Evolutionary conservation across 2,113 vertebrate genomes (phyloP).

Genomic region (Vulpes ferrilata): DNA sequence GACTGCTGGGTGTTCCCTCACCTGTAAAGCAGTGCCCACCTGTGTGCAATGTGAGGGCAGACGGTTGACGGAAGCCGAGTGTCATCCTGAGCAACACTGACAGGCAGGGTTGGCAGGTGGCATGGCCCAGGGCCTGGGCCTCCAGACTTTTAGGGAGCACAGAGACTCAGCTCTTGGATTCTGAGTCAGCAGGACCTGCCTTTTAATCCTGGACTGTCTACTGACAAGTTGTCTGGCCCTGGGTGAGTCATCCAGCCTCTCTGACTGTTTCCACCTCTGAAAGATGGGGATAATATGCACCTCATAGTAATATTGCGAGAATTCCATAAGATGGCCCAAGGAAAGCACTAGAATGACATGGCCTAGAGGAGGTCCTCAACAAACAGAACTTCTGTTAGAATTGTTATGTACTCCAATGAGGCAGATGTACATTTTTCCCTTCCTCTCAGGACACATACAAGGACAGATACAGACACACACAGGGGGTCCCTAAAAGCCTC

Average conservation of each 20-base stretch:
- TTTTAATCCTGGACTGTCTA: background rate
- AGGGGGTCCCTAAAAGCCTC: background rate
- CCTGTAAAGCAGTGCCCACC: background rate
- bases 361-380: background rate
- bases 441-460: background rate
- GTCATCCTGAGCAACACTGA: background rate
- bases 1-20: background rate
- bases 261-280: background rate
- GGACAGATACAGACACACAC: background rate
- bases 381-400: background rate
- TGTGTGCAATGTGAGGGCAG: background rate
- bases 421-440: background rate
- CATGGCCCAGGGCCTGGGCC: accelerated
- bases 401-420: background rate
- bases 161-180: background rate
- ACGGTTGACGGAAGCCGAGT: accelerated
- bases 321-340: background rate
- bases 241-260: background rate
- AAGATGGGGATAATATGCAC: too few relatives aligned
- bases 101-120: background rate
- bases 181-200: background rate
- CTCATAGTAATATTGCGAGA: background rate
- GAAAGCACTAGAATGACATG: background rate
- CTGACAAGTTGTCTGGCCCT: background rate
- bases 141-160: background rate